These are phyloP conservation scores for Notocelia uddmanniana DNA, from an alignment of 2,888 invertebrate genomes.

Conservation along the genomic window DNA sequence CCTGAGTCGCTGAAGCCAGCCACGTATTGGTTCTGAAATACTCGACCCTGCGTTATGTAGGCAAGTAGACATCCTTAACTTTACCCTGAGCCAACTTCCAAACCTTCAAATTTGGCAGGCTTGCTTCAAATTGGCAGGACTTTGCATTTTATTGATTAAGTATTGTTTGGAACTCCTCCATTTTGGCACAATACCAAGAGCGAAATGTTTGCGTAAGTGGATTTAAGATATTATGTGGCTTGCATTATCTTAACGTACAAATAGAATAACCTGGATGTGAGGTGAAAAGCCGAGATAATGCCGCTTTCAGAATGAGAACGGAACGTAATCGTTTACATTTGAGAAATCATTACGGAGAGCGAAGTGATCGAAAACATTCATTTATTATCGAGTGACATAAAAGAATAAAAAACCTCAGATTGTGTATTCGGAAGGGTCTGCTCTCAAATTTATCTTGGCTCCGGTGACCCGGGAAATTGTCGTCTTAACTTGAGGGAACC, in stretches of 20 bases:
- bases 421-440: slow-evolving; percentile 68
- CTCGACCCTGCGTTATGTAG: slow-evolving; percentile 19
- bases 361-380: slow-evolving; percentile 41
- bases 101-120: slow-evolving; percentile 38
- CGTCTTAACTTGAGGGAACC: slow-evolving; percentile 75
- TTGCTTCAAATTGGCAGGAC: slow-evolving; percentile 50
- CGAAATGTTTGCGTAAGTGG: slow-evolving; percentile 43
- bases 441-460: slow-evolving; percentile 72
- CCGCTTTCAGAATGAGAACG: slow-evolving; percentile 18
- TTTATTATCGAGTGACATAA: slow-evolving; percentile 44
- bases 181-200: slow-evolving; percentile 49
- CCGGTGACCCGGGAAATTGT: slow-evolving; percentile 78
- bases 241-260: slow-evolving; percentile 46
- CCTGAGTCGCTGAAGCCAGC: slow-evolving; percentile 38
- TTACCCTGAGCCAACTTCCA: slow-evolving; percentile 28
- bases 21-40: slow-evolving; percentile 26
- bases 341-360: slow-evolving; percentile 31
- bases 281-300: slow-evolving; percentile 20
- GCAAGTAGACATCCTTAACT: slow-evolving; percentile 26
- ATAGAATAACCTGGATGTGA: slow-evolving; percentile 29
- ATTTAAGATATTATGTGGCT: slow-evolving; percentile 46
- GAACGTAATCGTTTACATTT: slow-evolving; percentile 40
- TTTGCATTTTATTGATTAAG: slow-evolving; percentile 52
- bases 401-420: slow-evolving; percentile 59
- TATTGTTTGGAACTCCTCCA: slow-evolving; percentile 48